Conservation (phyloP, 2,888 invertebrate genomes). For the Phyllotreta striolata region DNA sequence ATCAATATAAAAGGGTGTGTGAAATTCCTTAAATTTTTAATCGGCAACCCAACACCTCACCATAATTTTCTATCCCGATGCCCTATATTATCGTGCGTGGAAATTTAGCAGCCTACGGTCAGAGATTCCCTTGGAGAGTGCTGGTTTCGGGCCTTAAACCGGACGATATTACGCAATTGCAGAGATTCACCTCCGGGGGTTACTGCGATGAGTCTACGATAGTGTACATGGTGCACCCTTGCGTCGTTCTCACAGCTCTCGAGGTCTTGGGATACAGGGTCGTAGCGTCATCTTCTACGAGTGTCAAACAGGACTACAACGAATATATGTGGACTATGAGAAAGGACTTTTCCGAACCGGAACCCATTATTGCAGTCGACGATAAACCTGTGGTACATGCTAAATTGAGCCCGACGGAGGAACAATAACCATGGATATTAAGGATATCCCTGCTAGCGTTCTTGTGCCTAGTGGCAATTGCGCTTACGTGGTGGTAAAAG, state of each 20-base stretch:
- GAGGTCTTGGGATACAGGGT: constrained; percentile 90
- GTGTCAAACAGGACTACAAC: constrained; percentile 87
- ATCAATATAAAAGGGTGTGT: constrained; percentile 5
- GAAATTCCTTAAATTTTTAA: not conserved
- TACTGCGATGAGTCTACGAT: constrained; percentile 86
- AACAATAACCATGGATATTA: constrained; percentile 33
- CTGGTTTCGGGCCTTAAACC: constrained; percentile 87
- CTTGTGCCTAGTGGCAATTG: constrained; percentile 65
- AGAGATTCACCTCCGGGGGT: constrained; percentile 83
- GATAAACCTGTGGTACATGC: constrained; percentile 30
- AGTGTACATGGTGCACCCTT: constrained; percentile 87
- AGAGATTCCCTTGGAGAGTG: constrained; percentile 87
- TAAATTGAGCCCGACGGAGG: constrained; percentile 35
- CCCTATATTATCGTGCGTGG: constrained; percentile 91
- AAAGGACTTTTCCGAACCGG: constrained; percentile 85
- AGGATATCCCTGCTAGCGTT: constrained; percentile 60
- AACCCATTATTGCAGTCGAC: constrained; percentile 63
- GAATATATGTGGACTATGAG: constrained; percentile 95
- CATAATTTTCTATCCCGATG: constrained; percentile 63
- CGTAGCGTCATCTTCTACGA: constrained; percentile 85
- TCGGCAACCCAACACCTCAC: not conserved
- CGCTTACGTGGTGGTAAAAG: constrained; percentile 81
- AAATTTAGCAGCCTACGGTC: constrained; percentile 86
- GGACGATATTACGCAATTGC: constrained; percentile 82
- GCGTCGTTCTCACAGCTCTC: constrained; percentile 84